Conservation (phyloP, 2,797 vertebrate genomes). For the Cetoscarus ocellatus region DNA sequence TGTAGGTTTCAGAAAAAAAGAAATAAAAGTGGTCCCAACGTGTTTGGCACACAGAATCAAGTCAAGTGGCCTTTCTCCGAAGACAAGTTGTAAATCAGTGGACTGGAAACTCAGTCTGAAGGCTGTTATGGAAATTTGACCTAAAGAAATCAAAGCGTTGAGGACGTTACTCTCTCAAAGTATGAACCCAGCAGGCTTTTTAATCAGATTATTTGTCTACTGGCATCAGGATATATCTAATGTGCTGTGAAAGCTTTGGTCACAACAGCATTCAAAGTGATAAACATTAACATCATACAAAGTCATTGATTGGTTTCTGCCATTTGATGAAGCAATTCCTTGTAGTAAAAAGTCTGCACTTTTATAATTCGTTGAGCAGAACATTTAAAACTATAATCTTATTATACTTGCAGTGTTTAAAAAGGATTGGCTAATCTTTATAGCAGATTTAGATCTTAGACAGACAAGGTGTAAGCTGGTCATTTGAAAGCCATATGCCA, state of each 20-base stretch:
- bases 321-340: constrained; percentile 46
- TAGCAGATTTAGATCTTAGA: constrained; percentile 83
- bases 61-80: constrained; percentile 59
- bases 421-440: constrained; percentile 82
- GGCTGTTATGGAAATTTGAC: constrained; percentile 57
- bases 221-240: constrained; percentile 41
- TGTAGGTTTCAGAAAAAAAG: constrained; percentile 50
- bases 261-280: constrained; percentile 3
- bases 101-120: constrained; percentile 63
- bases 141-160: constrained; percentile 66
- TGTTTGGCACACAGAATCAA: constrained; percentile 59
- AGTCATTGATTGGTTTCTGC: constrained; percentile 37
- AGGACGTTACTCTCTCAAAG: constrained; percentile 44
- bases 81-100: constrained; percentile 60
- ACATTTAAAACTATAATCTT: constrained; percentile 79
- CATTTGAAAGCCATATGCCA: constrained; percentile 85
- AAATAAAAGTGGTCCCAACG: constrained; percentile 59
- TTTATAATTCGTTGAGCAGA: constrained; percentile 28
- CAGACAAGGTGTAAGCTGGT: constrained; percentile 81
- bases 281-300: constrained; percentile 30
- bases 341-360: constrained; percentile 36
- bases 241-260: constrained; percentile 5
- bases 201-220: constrained; percentile 75
- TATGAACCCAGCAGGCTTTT: constrained; percentile 51
- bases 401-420: constrained; percentile 82